phyloP scores from a whole-genome alignment of 2,113 vertebrate genomes.

The Cheirogaleus medius region DNA sequence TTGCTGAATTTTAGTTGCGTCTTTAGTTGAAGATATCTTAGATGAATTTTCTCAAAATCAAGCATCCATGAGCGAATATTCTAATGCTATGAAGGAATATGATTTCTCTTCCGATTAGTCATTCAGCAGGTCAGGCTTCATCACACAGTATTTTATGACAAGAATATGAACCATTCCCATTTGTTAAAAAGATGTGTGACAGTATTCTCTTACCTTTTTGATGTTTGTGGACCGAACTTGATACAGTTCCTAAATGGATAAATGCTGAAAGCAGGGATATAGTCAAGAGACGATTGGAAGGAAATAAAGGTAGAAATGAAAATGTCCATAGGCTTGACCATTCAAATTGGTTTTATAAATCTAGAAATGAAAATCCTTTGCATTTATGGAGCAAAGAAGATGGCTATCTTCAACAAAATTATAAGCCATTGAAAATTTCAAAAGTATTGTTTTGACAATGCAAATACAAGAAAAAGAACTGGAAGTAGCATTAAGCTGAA shows the following conservation, averaged over 20 bases:
- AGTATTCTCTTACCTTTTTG: not conserved
- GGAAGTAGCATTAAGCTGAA: too few relatives aligned
- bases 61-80: accelerated
- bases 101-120: not conserved
- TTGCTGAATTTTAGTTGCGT: not conserved
- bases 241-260: too few relatives aligned
- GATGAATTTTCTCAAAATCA: not conserved
- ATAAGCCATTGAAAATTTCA: not conserved
- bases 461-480: not conserved
- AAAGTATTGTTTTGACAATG: not conserved
- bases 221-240: not conserved
- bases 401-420: not conserved
- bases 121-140: not conserved
- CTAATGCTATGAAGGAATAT: accelerated
- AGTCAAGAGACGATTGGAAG: not conserved
- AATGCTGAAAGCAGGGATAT: not conserved
- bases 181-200: not conserved
- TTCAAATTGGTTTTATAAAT: not conserved
- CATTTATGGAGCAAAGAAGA: too few relatives aligned
- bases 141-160: not conserved
- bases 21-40: not conserved
- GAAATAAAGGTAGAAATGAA: not conserved
- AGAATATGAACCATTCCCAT: not conserved
- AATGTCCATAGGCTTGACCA: not conserved
- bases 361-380: not conserved